Evolutionary conservation across 2,888 invertebrate species (phyloP), one percentile per base, ranked within the genome.

Genomic region (Sesamia inferens): DNA sequence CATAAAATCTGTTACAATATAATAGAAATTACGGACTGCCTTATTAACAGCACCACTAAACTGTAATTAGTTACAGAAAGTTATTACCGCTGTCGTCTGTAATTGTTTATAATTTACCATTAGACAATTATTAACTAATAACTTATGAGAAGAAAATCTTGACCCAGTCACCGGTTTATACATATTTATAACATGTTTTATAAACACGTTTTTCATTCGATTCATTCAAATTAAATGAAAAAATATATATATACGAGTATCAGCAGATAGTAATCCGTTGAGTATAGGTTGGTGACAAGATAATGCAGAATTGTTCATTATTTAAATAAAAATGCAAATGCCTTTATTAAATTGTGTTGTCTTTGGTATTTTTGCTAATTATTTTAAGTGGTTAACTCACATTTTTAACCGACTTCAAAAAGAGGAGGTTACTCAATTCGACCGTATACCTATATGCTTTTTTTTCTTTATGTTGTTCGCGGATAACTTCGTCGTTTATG

Each of bases 41-140:
- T 51, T 63, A 54, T 64, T 64, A 63, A 63, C 47, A 66, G 16
- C 22, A 44, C 14, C 14, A 54, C 73, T 67, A 55, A 55, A 6
- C 39, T 64, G 48, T 24, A 80, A 77, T 75, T 24, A 80, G 79
- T 75, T 31, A 31, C 54, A 62, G 55, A 79, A 59, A 70, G 63
- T 82, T 67, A 76, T 78, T 67, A 54, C n/a, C n/a, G 6, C 61
- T 8, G 6, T 67, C 22, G 58, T 51, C 54, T n/a, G 13, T 76
- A 67, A 81, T 59, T 48, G 58, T 70, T 65, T 22, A 24, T 58
- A 42, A 76, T 70, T 69, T 42, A 5, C 24, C 24, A 57, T 58
- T 57, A 51, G 2, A 39, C 11, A 47, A 57, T 31, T 47, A 24
- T 47, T 64, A 31, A 67, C 22, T 51, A 13, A 69, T 14, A 61